Percentiles rank a stretch among this genome's conserved stretches.
Conservation (phyloP, 1,140 invertebrate genomes). For the Brachionus rubens region DNA sequence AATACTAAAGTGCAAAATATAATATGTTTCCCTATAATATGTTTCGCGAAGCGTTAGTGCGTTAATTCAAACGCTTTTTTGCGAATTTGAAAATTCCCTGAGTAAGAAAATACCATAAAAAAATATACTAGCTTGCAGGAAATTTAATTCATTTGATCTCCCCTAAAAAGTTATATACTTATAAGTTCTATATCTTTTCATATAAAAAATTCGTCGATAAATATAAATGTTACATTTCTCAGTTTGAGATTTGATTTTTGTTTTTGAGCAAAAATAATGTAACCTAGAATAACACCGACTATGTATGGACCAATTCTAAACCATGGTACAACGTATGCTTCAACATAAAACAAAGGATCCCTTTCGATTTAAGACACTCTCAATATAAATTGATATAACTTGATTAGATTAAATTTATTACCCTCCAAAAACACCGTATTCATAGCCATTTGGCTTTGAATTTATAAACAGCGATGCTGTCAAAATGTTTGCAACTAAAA, state of each 20-base stretch:
- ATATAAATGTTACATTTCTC: background rate
- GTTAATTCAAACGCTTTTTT: too few relatives aligned
- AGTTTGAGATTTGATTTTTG: background rate
- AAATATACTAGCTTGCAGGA: too few relatives aligned
- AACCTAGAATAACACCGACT: constrained; percentile 62
- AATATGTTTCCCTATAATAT: too few relatives aligned
- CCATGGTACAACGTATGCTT: constrained; percentile 73
- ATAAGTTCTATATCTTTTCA: too few relatives aligned
- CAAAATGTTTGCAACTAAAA: constrained; percentile 47
- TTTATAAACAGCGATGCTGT: constrained; percentile 48
- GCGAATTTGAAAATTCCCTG: too few relatives aligned
- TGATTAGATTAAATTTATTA: background rate
- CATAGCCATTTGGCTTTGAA: constrained; percentile 48
- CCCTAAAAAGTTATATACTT: too few relatives aligned
- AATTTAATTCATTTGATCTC: too few relatives aligned
- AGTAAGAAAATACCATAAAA: too few relatives aligned
- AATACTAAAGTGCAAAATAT: too few relatives aligned
- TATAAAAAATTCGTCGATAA: too few relatives aligned
- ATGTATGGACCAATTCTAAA: constrained; percentile 62
- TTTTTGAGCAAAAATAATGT: constrained; percentile 48
- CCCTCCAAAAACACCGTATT: constrained; percentile 9
- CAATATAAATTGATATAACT: background rate
- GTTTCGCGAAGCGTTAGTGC: too few relatives aligned
- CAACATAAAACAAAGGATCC: constrained; percentile 61
- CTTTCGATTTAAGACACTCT: background rate